Percentiles rank a stretch among this genome's conserved stretches.
Conservation (phyloP, 2,888 invertebrate genomes). For the Drosophila quinaria region DNA sequence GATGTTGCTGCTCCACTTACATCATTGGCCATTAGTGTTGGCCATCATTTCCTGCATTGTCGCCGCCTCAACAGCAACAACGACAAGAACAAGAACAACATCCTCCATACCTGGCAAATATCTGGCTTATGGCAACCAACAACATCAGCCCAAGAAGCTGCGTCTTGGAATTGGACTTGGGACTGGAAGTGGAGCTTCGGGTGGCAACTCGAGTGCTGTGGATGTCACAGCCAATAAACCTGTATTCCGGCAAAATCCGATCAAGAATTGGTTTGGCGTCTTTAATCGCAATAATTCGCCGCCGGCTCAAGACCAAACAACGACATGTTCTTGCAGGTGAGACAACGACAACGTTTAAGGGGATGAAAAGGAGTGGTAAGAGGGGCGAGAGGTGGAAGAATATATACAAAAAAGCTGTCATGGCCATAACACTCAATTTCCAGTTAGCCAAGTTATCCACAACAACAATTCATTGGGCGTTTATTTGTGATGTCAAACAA, state of each 20-base stretch:
- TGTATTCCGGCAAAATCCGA: constrained; percentile 79
- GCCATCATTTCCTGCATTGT: constrained; percentile 82
- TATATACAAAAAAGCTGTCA: constrained; percentile 51
- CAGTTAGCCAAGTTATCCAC: constrained; percentile 65
- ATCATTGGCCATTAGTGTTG: constrained; percentile 77
- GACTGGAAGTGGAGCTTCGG: constrained; percentile 23
- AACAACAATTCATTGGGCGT: constrained; percentile 45
- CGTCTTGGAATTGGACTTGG: constrained; percentile 31
- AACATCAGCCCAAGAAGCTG: constrained; percentile 66
- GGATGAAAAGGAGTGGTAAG: not conserved
- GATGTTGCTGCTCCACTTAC: constrained; percentile 82
- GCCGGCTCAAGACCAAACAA: constrained; percentile 86
- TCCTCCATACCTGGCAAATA: constrained; percentile 83
- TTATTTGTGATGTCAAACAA: constrained; percentile 72
- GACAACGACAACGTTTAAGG: not conserved
- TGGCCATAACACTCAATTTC: constrained; percentile 67
- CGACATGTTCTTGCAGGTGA: constrained; percentile 84
- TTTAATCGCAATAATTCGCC: constrained; percentile 88
- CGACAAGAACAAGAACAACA: constrained; percentile 39
- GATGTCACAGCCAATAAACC: constrained; percentile 63
- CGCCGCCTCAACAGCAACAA: constrained; percentile 48
- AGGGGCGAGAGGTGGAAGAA: not conserved
- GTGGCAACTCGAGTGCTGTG: constrained; percentile 40
- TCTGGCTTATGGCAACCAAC: constrained; percentile 77
- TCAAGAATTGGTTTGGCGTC: constrained; percentile 88